These are phyloP conservation scores for Myotis vivesi DNA, from an alignment of 2,797 vertebrate genomes.

Conservation along the genomic window DNA sequence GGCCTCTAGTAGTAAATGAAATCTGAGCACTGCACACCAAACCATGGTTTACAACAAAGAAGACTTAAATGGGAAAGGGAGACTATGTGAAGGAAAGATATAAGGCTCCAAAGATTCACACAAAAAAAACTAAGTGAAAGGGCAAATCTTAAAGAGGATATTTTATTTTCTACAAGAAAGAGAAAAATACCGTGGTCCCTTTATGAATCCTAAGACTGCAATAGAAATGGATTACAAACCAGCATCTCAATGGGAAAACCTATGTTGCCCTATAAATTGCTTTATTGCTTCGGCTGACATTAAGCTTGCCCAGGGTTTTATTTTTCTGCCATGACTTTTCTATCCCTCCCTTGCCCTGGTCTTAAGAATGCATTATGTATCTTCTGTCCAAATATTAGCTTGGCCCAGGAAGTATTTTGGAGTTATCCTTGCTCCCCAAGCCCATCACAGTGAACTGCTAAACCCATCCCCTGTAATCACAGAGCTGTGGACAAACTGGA, in stretches of 20 bases:
- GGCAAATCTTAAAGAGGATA: background rate
- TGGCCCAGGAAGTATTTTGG: background rate
- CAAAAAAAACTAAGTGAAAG: background rate
- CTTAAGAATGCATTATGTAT: background rate
- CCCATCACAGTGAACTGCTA: background rate
- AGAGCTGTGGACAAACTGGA: background rate
- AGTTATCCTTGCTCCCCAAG: background rate
- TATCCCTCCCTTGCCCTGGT: background rate
- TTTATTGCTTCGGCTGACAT: background rate
- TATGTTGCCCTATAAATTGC: background rate
- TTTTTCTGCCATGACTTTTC: background rate
- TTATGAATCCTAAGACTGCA: background rate
- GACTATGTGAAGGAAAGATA: background rate
- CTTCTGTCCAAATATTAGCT: background rate
- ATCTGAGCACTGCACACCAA: background rate
- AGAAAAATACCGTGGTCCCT: background rate
- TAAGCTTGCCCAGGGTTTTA: background rate
- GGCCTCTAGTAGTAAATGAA: background rate
- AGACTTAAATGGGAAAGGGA: background rate
- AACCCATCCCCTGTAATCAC: background rate
- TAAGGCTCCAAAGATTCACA: background rate
- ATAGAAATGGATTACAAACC: background rate
- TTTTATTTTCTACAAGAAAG: background rate
- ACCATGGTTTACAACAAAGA: background rate
- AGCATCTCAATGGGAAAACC: fast-evolving